Evolutionary conservation across 2,113 vertebrate genomes (phyloP), one percentile per base, ranked within the genome.

Genomic region (Prietella phreatophila): DNA sequence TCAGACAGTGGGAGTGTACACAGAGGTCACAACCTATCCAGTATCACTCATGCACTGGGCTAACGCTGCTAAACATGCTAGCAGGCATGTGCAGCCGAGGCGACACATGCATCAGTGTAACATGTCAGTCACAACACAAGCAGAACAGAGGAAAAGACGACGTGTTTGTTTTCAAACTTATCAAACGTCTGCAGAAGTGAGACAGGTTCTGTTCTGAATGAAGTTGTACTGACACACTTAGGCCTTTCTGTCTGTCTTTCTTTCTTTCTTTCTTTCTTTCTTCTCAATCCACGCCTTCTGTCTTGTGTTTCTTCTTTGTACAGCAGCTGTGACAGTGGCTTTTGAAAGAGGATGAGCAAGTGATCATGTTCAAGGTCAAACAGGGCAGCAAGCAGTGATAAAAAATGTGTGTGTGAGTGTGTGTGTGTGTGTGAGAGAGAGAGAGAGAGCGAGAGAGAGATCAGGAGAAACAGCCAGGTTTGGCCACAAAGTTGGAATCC

Each of bases 321-420:
- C 63, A 55, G 82, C 86, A 58, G 67, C 89, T 63, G 80, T 89
- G 90, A 90, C 88, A 87, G 93, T 92, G 93, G 85, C 85, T 55
- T 89, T 91, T 91, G 90, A 92, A 92, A 88, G 88, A 85, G 90
- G 93, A 93, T 94, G 94, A 93, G 92, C 93, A 87, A 61, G 92
- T 93, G 93, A 92, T 91, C 91, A 91, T 90, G 90, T 89, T 93
- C 92, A 94, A 95, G 95, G 94, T 95, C 94, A 94, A 85, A 71
- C 84, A 89, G 94, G 93, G 92, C 91, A 93, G 90, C 86, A 88
- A 90, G 87, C 91, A 94, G 92, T 93, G 92, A 92, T 90, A 88
- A 92, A 92, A 93, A 94, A 93, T 91, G 90, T 87, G 85, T 50
- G 47, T 47, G 47, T 47, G 47, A 9, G 47, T 47, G 90, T 88